A percentile compares a stretch with the other conserved stretches of the same genome.
Conservation (phyloP, 2,888 invertebrate genomes). For the Bruchidius siliquastri region DNA sequence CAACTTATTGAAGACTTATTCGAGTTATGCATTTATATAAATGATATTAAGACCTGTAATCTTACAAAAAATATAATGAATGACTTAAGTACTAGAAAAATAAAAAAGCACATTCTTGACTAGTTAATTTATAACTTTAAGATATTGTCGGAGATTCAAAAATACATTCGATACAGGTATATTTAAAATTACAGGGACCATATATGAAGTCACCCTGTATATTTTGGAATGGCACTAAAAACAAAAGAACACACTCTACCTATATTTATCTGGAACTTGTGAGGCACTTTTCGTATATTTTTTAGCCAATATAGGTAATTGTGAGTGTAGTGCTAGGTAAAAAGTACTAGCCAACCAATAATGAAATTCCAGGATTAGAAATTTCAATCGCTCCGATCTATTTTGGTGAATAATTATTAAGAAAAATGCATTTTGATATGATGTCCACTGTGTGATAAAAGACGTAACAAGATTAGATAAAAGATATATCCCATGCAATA, state of each 20-base stretch:
- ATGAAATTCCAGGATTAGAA: not conserved
- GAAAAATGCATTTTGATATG: too few species aligned
- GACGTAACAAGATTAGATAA: too few species aligned
- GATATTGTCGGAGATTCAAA: not conserved
- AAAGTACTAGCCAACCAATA: not conserved
- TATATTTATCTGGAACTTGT: not conserved
- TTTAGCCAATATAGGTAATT: not conserved
- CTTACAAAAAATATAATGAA: not conserved
- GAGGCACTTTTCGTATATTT: not conserved
- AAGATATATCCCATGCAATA: too few species aligned
- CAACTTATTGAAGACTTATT: not conserved
- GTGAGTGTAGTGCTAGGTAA: too few species aligned
- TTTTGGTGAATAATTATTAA: too few species aligned
- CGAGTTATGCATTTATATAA: not conserved
- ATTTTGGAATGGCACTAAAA: slow-evolving; percentile 10
- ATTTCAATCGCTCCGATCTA: too few species aligned
- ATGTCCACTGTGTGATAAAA: too few species aligned
- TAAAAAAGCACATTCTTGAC: slow-evolving; percentile 27
- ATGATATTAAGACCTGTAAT: not conserved
- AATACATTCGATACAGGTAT: not conserved
- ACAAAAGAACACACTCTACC: not conserved
- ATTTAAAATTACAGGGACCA: not conserved
- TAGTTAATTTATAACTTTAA: slow-evolving; percentile 17
- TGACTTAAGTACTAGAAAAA: slow-evolving; percentile 17
- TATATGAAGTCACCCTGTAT: not conserved